Evolutionary conservation across 2,113 vertebrate species (phyloP).

Genomic region (Neogobius melanostomus): DNA sequence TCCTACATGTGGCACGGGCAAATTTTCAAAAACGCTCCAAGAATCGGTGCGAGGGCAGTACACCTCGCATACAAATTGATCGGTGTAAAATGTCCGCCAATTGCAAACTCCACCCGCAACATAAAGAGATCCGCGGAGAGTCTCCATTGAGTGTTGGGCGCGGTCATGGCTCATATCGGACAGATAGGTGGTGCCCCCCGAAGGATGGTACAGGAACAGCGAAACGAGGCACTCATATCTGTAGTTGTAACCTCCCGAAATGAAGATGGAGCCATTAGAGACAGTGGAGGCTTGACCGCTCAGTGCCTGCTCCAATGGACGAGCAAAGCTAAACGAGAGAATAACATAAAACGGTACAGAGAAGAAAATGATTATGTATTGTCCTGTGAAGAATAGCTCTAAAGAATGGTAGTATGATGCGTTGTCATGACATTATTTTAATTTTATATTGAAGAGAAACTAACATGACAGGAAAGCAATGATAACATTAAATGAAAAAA

Average conservation of each 20-base stretch:
- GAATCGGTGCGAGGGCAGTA: slow-evolving; percentile 57
- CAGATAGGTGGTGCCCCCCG: slow-evolving; percentile 62
- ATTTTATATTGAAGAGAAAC: too few species aligned
- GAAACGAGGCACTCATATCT: slow-evolving; percentile 71
- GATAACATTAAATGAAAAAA: too few species aligned
- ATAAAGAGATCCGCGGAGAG: slow-evolving; percentile 59
- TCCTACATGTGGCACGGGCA: slow-evolving; percentile 70
- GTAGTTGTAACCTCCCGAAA: slow-evolving; percentile 76
- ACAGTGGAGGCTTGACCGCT: slow-evolving; percentile 68
- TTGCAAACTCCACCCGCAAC: slow-evolving; percentile 74
- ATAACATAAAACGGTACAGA: too few species aligned
- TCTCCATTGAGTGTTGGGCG: slow-evolving; percentile 78
- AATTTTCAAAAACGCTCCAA: slow-evolving; percentile 60
- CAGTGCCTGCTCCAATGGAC: slow-evolving; percentile 65
- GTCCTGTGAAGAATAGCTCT: too few species aligned
- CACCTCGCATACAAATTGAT: slow-evolving; percentile 72
- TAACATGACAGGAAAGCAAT: too few species aligned
- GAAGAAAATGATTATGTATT: too few species aligned
- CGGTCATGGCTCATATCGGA: slow-evolving; percentile 69
- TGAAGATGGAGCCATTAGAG: slow-evolving; percentile 62
- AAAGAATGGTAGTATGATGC: too few species aligned
- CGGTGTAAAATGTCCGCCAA: slow-evolving; percentile 66
- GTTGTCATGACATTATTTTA: too few species aligned
- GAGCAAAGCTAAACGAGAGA: slow-evolving; percentile 55
- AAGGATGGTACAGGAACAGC: slow-evolving; percentile 71